These are phyloP conservation scores for Drosophila subsilvestris DNA, from an alignment of 2,888 invertebrate species.

Conservation along the genomic window DNA sequence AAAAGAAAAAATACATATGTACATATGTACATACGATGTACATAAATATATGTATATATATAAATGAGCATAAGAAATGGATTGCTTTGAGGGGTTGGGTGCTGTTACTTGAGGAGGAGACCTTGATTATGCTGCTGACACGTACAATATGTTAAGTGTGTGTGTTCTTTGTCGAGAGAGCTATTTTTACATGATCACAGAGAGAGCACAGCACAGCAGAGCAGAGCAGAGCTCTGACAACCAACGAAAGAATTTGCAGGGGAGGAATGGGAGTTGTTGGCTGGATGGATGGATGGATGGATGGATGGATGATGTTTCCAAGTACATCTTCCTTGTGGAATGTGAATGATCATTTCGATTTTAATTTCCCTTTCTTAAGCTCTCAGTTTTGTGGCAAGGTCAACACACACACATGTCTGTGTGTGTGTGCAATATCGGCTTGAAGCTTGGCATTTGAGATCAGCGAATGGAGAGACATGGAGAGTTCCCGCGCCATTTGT, in stretches of 20 bases:
- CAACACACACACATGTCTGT: slow-evolving; percentile 1
- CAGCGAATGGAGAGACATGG: neutral
- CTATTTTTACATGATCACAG: slow-evolving; percentile 18
- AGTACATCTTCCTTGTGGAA: too few species aligned
- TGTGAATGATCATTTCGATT: neutral
- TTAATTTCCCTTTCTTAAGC: slow-evolving; percentile 9
- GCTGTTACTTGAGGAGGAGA: slow-evolving; percentile 34
- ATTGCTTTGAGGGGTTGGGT: slow-evolving; percentile 5
- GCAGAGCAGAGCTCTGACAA: neutral
- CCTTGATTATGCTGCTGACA: slow-evolving; percentile 67
- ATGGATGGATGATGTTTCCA: slow-evolving; percentile 6
- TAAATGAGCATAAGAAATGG: slow-evolving; percentile 3
- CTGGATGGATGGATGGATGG: neutral
- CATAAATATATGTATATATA: neutral
- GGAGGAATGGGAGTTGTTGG: too few species aligned
- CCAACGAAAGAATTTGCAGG: neutral
- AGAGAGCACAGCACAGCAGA: neutral
- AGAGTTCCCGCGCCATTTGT: neutral
- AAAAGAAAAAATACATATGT: slow-evolving; percentile 7
- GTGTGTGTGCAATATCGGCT: slow-evolving; percentile 9
- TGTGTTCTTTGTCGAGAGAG: slow-evolving; percentile 16
- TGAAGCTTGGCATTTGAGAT: neutral
- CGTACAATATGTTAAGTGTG: slow-evolving; percentile 54
- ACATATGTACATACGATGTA: too few species aligned
- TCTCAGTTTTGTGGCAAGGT: slow-evolving; percentile 21